phyloP scores from a whole-genome alignment of 2,113 vertebrate species.

The Rostratula benghalensis region DNA sequence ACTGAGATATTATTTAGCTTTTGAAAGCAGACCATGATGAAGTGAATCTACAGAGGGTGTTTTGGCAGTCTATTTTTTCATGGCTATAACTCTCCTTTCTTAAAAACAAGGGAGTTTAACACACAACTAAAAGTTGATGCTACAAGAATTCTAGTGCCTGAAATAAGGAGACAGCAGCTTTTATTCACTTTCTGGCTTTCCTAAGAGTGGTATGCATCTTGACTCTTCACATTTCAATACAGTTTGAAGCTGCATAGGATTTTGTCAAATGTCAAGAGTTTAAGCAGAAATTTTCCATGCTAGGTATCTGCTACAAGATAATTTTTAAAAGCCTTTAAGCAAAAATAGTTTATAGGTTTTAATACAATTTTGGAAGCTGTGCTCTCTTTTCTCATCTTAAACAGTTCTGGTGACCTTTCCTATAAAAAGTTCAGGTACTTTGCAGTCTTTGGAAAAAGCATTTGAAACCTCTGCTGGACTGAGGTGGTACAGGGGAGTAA shows the following conservation, averaged over 20 bases:
- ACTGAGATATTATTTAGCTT: neutral
- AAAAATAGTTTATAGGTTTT: neutral
- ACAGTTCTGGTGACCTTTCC: neutral
- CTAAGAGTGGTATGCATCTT: neutral
- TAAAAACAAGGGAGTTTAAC: neutral
- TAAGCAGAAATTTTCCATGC: neutral
- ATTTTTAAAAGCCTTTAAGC: neutral
- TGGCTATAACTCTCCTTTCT: neutral
- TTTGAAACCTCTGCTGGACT: neutral
- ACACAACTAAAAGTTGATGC: neutral
- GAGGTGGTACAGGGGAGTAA: neutral
- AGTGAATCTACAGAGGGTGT: neutral
- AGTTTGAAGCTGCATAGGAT: neutral
- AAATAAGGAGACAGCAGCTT: neutral
- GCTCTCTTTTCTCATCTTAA: neutral
- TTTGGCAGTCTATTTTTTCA: neutral
- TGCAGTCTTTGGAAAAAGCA: neutral
- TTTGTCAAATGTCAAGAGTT: neutral
- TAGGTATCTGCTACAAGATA: neutral
- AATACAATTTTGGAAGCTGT: neutral
- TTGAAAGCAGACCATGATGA: neutral
- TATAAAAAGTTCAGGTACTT: neutral
- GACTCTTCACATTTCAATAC: neutral
- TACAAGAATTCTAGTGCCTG: neutral
- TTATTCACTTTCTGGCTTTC: neutral